phyloP scores from a whole-genome alignment of 2,113 vertebrate species.

The Apistogramma diplotaenia region DNA sequence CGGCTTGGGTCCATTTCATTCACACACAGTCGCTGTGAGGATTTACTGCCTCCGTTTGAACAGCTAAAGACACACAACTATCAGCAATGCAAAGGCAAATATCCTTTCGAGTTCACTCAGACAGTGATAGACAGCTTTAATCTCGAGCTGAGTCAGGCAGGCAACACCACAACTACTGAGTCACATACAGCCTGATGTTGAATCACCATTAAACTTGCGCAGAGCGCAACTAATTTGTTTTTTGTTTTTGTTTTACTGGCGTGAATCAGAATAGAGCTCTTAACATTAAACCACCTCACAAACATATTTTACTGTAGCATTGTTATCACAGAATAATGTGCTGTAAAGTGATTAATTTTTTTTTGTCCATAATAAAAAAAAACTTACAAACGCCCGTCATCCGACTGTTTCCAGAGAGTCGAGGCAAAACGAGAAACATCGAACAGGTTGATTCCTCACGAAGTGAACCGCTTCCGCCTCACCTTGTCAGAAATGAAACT shows the following conservation, averaged over 20 bases:
- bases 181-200: slow-evolving; percentile 57
- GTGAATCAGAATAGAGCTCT: background rate
- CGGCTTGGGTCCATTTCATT: slow-evolving; percentile 62
- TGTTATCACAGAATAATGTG: background rate
- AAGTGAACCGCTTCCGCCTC: slow-evolving; percentile 68
- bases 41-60: background rate
- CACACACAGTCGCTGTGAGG: background rate
- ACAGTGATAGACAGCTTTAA: background rate
- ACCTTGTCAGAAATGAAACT: slow-evolving; percentile 61
- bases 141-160: slow-evolving; percentile 9
- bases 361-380: background rate
- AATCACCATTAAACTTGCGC: slow-evolving; percentile 53
- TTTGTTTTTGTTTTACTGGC: background rate
- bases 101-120: background rate
- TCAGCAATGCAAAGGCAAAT: background rate
- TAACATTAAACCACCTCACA: background rate
- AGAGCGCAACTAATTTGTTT: background rate
- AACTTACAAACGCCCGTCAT: slow-evolving; percentile 20
- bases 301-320: background rate
- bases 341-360: background rate
- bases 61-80: background rate
- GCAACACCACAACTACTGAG: slow-evolving; percentile 31
- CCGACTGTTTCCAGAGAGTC: slow-evolving; percentile 25
- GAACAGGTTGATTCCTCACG: slow-evolving; percentile 37
- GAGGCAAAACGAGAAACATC: slow-evolving; percentile 29